Percentiles rank a stretch among this genome's conserved stretches.
Evolutionary conservation across 1,140 invertebrate genomes (phyloP).

Genomic region (Drosophila arawakana): DNA sequence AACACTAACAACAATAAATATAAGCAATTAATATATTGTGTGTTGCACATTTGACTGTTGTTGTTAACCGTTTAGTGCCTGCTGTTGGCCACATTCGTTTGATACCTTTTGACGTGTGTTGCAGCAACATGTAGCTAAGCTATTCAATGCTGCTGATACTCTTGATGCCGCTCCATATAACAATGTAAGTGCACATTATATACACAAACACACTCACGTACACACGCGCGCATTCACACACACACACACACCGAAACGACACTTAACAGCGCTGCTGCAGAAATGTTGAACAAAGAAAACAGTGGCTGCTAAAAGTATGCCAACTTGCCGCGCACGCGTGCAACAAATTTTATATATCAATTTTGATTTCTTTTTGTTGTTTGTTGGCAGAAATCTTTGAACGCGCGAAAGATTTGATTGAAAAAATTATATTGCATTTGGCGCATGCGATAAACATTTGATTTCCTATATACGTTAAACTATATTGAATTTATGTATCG

Average conservation of each 20-base stretch:
- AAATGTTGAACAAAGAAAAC: slow-evolving; percentile 67
- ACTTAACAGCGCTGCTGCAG: slow-evolving; percentile 33
- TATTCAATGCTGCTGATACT: slow-evolving; percentile 38
- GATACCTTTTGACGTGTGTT: slow-evolving; percentile 34
- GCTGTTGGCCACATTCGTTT: slow-evolving; percentile 8
- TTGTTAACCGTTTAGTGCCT: slow-evolving; percentile 11
- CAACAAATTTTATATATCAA: slow-evolving; percentile 49
- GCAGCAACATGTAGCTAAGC: slow-evolving; percentile 52
- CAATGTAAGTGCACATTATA: slow-evolving; percentile 43
- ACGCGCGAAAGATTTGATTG: background rate
- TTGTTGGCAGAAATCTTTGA: background rate
- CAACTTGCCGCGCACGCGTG: slow-evolving; percentile 64
- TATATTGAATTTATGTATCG: slow-evolving; percentile 26
- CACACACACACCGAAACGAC: slow-evolving; percentile 2
- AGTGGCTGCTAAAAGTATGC: slow-evolving; percentile 61
- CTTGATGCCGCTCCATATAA: slow-evolving; percentile 36
- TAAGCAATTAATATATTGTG: slow-evolving; percentile 5
- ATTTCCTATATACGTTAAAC: slow-evolving; percentile 28
- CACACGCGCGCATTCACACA: background rate
- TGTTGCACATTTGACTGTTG: slow-evolving; percentile 26
- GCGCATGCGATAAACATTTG: slow-evolving; percentile 22
- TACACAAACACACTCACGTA: slow-evolving; percentile 11
- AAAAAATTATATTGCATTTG: slow-evolving; percentile 7
- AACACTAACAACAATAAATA: slow-evolving; percentile 14
- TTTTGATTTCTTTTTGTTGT: slow-evolving; percentile 4